Base-by-base conservation (phyloP, 2,888 invertebrate species). In the Netelia melanura region DNA sequence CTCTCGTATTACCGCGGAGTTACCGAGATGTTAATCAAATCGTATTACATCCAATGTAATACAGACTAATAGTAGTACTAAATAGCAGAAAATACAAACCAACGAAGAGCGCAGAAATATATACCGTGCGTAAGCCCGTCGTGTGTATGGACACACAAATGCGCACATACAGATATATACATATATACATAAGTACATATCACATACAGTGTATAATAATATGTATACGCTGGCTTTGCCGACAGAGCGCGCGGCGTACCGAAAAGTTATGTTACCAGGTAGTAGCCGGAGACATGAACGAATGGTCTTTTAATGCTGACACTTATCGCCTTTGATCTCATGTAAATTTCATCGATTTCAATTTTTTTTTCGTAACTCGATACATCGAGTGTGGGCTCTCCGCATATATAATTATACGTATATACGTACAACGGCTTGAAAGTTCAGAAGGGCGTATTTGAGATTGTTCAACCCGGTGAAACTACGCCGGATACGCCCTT, bases 301-400 rank as follows among this genome's bases (percentile, higher is more conserved):
- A 85, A 85, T 85, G 84, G 81, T 79, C 84, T 84, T 78, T 84
- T 84, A 84, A 84, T 84, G 78, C 81, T 70, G 84, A 81, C 81
- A 84, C 84, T 84, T 84, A 84, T 84, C 84, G 84, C 68, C 74
- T 68, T 62, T 44, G 81, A 84, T 84, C 84, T 84, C 84, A 84
- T 78, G 81, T 84, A 84, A 84, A 84, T 84, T 84, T 84, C 81
- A 84, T 84, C 81, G 84, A 84, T 78, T 84, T 78, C 77, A 43
- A 78, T 61, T 68, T 84, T 84, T 77, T 23, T 58, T 70, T 30
- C 48, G 84, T 78, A 78, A 78, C 52, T 70, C 62, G 84, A 84
- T 84, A 72, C 71, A 64, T 77, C 77, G 81, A 81, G 81, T 71
- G 72, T 71, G 84, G 65, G 58, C 23, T 71, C 70, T 54, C 58